Evolutionary conservation across 1,140 invertebrate species (phyloP).

Genomic region (Agrypnia vestita): DNA sequence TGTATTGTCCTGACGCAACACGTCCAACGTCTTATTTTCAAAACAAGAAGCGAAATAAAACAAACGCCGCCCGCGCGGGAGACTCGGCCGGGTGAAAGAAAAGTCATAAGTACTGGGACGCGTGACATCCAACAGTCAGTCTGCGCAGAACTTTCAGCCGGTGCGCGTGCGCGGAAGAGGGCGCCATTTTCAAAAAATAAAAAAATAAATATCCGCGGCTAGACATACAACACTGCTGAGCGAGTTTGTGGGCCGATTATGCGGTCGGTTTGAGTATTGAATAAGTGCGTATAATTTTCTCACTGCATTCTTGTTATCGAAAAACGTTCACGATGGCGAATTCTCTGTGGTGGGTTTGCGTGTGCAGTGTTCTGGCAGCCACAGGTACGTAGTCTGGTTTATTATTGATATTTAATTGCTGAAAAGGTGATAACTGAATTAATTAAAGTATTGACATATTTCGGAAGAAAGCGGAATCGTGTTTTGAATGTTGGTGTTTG

Average conservation of each 20-base stretch:
- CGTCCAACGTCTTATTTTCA: too few species aligned
- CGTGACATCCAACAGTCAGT: not conserved
- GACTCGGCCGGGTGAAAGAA: slow-evolving; percentile 1
- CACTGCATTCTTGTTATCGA: not conserved
- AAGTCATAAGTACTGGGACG: slow-evolving; percentile 20
- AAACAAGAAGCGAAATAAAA: too few species aligned
- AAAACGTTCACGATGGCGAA: not conserved
- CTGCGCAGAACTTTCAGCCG: not conserved
- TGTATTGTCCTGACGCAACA: too few species aligned
- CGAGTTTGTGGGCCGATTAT: not conserved
- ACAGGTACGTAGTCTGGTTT: slow-evolving; percentile 3
- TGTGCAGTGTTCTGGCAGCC: slow-evolving; percentile 17
- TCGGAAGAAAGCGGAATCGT: too few species aligned
- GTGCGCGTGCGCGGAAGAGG: slow-evolving; percentile 12
- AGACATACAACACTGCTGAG: not conserved
- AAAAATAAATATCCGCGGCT: too few species aligned
- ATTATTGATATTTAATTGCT: too few species aligned
- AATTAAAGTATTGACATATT: too few species aligned
- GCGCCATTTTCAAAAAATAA: too few species aligned
- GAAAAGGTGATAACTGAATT: too few species aligned
- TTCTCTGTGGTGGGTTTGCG: slow-evolving; percentile 7
- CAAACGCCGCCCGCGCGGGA: too few species aligned
- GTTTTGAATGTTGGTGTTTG: too few species aligned
- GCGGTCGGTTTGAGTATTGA: not conserved
- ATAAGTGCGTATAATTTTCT: slow-evolving; percentile 2